phyloP scores from a whole-genome alignment of 2,888 invertebrate genomes.

The Druceiella hillmani region DNA sequence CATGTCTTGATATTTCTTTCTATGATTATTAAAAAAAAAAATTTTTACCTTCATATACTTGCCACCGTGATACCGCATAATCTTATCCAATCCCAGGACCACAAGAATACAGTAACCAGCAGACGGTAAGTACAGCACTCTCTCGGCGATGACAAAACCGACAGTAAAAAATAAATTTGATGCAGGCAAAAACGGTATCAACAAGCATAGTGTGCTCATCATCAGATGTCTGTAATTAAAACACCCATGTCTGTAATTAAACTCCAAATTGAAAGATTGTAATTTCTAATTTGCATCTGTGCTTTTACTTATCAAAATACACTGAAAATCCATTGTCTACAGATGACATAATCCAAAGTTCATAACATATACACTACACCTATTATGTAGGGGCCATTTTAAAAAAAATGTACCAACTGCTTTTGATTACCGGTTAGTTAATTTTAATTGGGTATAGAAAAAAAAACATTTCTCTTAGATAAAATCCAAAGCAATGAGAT shows the following conservation, averaged over 20 bases:
- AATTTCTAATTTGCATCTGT: conserved; percentile 25
- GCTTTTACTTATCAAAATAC: no score
- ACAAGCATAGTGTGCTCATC: conserved; percentile 55
- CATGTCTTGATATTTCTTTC: not conserved
- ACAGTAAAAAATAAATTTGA: conserved; percentile 79
- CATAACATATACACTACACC: no score
- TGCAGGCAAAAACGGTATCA: conserved; percentile 80
- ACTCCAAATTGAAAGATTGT: conserved; percentile 3
- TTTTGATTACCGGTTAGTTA: no score
- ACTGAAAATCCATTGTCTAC: no score
- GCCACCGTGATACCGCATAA: conserved; percentile 17
- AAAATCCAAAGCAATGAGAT: no score
- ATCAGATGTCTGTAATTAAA: conserved; percentile 45
- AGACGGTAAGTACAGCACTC: conserved; percentile 78
- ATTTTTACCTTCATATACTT: not conserved
- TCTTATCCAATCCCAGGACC: conserved; percentile 52
- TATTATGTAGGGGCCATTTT: no score
- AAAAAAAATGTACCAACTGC: no score
- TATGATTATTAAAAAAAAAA: not conserved
- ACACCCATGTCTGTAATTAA: no score
- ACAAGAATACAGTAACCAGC: conserved; percentile 73
- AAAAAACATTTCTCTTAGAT: no score
- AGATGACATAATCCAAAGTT: no score
- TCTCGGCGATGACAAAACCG: conserved; percentile 87
- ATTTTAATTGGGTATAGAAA: no score